Conservation (phyloP, 2,797 vertebrate genomes). For the Amblyraja radiata region DNA sequence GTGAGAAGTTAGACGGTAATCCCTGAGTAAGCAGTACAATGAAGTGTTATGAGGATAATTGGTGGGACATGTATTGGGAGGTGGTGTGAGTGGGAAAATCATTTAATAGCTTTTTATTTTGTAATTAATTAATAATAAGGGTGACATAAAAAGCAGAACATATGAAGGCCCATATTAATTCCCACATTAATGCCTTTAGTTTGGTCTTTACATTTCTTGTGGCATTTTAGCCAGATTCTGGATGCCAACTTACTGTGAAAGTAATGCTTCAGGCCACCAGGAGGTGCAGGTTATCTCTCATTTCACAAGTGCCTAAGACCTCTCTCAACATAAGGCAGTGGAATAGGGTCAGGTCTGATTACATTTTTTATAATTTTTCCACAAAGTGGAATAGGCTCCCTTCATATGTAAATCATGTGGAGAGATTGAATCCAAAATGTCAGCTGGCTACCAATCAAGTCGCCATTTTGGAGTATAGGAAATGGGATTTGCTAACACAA, state of each 20-base stretch:
- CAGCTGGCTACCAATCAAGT: too few relatives aligned
- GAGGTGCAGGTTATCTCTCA: not conserved
- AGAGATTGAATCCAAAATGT: too few relatives aligned
- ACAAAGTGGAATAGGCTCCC: not conserved
- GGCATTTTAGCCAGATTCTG: not conserved
- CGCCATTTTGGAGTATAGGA: too few relatives aligned
- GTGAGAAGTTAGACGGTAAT: not conserved
- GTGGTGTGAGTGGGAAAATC: not conserved
- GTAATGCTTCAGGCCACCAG: not conserved
- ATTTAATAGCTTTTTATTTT: not conserved
- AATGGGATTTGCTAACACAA: too few relatives aligned
- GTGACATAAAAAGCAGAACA: not conserved
- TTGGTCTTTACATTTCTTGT: not conserved
- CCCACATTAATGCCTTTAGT: not conserved
- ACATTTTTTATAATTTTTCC: not conserved
- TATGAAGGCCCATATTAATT: not conserved
- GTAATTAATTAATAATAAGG: not conserved
- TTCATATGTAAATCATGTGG: too few relatives aligned
- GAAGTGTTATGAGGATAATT: not conserved
- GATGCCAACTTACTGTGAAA: not conserved
- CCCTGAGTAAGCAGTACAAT: not conserved
- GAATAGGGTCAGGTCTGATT: too few relatives aligned
- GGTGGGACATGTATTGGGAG: not conserved
- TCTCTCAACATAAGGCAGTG: not conserved
- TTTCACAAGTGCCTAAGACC: not conserved